phyloP scores from a whole-genome alignment of 2,113 vertebrate genomes.

The Guaruba guarouba region DNA sequence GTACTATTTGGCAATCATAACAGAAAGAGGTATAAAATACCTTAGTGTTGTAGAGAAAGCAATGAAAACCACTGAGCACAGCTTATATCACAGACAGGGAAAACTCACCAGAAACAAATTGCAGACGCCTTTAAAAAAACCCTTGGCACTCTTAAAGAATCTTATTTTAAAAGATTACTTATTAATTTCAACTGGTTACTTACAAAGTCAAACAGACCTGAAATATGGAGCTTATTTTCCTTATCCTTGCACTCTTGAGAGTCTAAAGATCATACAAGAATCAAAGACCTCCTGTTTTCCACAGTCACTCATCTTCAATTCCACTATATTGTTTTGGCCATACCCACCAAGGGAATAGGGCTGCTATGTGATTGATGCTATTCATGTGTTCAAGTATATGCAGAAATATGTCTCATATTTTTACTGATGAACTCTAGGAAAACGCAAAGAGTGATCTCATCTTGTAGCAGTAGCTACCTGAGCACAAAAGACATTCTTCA shows the following conservation, averaged over 20 bases:
- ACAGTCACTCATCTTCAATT: not conserved
- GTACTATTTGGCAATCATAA: not conserved
- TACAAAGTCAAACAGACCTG: not conserved
- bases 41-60: not conserved
- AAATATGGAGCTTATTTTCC: not conserved
- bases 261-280: conserved; percentile 2
- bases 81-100: not conserved
- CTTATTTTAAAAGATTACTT: conserved; percentile 1
- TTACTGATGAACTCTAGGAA: not conserved
- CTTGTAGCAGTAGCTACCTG: not conserved
- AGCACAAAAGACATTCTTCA: not conserved
- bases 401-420: not conserved
- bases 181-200: conserved; percentile 37
- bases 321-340: not conserved
- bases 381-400: not conserved
- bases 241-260: not conserved
- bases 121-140: not conserved
- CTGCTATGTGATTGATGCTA: not conserved
- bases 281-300: not conserved
- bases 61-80: not conserved
- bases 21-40: not conserved
- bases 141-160: not conserved
- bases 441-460: not conserved
- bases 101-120: not conserved
- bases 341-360: not conserved